Base-by-base conservation (phyloP, 2,797 vertebrate species). In the Enteromius paludinosus region DNA sequence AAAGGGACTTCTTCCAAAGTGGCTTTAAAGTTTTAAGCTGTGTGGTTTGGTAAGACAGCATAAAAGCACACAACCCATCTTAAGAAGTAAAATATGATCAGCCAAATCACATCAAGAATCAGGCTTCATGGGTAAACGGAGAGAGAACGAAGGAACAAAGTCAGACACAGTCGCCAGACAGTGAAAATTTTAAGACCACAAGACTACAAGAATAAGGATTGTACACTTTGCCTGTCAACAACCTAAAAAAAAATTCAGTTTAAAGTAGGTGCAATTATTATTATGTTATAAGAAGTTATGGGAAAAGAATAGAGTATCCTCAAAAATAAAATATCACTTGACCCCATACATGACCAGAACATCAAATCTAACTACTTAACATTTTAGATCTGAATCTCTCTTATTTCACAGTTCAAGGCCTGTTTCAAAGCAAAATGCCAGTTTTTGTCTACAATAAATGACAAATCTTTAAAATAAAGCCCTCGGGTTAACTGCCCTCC, bases 401-500 rank as follows among this genome's bases (percentile, higher is more conserved):
- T 30, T 30, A 71, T 49, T 76, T 61, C 3, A 15, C 8, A 14
- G 65, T 56, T 59, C 66, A 68, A 35, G 12, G 25, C 33, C 59
- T 28, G 59, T 61, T 61, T 28, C 59, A 61, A 61, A 61, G 14
- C 25, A 61, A 61, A 30, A 61, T 49, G 12, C 6, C 25, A 23
- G 18, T 15, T 23, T 38, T 56, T 35, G 10, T 41, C n/a, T 10
- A 11, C 43, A 47, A 72, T 76, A 38, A n/a, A 72, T 41, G 28
- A 66, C 18, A 18, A 45, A 30, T 78, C 23, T 64, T 73, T 54
- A 66, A 64, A 77, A 49, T 11, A 17, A 54, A 54, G 65, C 68
- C 61, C 5, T 23, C 20, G 28, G 75, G 75, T 86, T 85, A 86
- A 85, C 69, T 77, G 78, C 69, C 66, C 38, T 82, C 83, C 66